These are phyloP conservation scores for Ctena decussata DNA, from an alignment of 2,888 invertebrate species.

Conservation along the genomic window DNA sequence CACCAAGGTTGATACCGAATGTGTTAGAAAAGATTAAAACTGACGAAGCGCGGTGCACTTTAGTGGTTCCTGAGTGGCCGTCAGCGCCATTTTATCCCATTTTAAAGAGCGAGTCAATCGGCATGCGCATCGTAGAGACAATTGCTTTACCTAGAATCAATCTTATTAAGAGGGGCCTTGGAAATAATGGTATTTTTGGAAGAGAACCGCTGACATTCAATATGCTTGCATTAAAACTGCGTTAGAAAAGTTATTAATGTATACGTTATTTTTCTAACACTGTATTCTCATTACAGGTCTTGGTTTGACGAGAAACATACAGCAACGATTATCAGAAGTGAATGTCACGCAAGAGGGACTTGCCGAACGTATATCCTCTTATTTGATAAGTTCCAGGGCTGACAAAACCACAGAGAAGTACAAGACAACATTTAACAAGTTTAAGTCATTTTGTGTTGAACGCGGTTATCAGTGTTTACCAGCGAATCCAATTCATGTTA, in stretches of 20 bases:
- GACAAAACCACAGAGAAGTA: constrained; percentile 34
- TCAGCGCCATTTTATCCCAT: constrained; percentile 24
- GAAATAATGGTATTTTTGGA: neutral
- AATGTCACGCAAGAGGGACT: neutral
- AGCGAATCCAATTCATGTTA: constrained; percentile 31
- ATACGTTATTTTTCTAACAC: too few relatives aligned
- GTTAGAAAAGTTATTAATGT: neutral
- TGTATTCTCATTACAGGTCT: too few relatives aligned
- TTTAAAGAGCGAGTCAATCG: too few relatives aligned
- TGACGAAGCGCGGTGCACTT: neutral
- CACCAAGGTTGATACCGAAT: neutral
- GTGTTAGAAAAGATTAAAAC: neutral
- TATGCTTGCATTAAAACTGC: neutral
- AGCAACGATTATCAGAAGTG: neutral
- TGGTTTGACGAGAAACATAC: constrained; percentile 5
- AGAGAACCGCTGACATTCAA: neutral
- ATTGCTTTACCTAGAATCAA: neutral
- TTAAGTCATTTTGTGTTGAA: constrained; percentile 15
- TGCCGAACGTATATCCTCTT: constrained; percentile 1
- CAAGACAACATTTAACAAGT: constrained; percentile 11
- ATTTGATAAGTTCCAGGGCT: constrained; percentile 31
- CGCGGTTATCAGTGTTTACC: constrained; percentile 18
- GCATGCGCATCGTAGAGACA: too few relatives aligned
- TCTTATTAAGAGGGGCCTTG: neutral
- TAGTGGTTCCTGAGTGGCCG: neutral